Percentiles rank a stretch among this genome's conserved stretches.
These are phyloP conservation scores for Caenorhabditis virilis DNA, from an alignment of 2,888 invertebrate genomes.

Conservation along the genomic window DNA sequence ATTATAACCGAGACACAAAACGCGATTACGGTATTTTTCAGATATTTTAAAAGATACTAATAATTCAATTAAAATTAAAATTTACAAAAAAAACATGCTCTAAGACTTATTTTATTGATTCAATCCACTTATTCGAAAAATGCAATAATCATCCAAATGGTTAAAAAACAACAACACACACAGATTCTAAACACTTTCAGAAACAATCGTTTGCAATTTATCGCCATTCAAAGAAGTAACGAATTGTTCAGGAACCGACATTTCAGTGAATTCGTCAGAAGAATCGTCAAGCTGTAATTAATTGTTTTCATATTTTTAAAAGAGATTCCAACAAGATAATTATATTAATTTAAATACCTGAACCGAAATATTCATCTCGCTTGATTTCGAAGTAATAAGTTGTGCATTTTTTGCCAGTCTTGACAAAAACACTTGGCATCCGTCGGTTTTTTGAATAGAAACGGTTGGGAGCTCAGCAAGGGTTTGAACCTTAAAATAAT, in stretches of 20 bases:
- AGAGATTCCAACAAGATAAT: background rate
- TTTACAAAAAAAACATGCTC: too few relatives aligned
- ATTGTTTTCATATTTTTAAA: constrained; percentile 3
- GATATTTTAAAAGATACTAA: too few relatives aligned
- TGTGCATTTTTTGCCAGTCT: constrained; percentile 84
- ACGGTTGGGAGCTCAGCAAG: constrained; percentile 92
- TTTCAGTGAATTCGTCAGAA: constrained; percentile 90
- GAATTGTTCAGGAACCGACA: constrained; percentile 94
- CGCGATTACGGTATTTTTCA: too few relatives aligned
- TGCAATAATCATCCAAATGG: background rate
- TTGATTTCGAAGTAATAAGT: constrained; percentile 91
- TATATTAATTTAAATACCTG: constrained; percentile 77
- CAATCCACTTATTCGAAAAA: too few relatives aligned
- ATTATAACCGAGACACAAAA: too few relatives aligned
- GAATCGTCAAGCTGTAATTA: constrained; percentile 4
- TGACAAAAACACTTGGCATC: constrained; percentile 92
- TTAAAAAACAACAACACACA: constrained; percentile 7
- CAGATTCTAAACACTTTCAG: too few relatives aligned
- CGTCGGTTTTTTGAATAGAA: constrained; percentile 96
- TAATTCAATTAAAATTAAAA: too few relatives aligned
- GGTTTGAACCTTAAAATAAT: constrained; percentile 75
- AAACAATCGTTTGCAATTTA: constrained; percentile 68
- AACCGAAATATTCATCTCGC: constrained; percentile 92
- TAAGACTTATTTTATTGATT: too few relatives aligned
- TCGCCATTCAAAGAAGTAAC: constrained; percentile 74